Evolutionary conservation across 2,888 invertebrate species (phyloP).

Genomic region (Mesochorus sp.): DNA sequence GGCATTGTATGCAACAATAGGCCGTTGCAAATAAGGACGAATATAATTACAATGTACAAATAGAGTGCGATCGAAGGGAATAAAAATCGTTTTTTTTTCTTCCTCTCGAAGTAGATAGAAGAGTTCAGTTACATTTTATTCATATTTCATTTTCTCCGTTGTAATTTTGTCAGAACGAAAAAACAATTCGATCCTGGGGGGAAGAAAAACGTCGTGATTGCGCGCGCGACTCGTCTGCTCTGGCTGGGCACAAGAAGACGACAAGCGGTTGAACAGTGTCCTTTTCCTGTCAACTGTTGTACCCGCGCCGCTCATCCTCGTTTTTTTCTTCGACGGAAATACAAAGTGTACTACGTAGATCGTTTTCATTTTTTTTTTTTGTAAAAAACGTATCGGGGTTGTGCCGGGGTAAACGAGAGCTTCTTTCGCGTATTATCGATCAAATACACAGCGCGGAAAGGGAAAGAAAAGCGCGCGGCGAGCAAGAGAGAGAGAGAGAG

Average conservation of each 20-base stretch:
- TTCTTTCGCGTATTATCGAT: slow-evolving; percentile 74
- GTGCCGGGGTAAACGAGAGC: slow-evolving; percentile 65
- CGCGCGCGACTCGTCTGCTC: slow-evolving; percentile 53
- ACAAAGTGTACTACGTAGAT: too few species aligned
- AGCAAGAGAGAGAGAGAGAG: neutral
- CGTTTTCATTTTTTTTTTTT: slow-evolving; percentile 1
- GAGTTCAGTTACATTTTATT: neutral
- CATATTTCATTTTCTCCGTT: neutral
- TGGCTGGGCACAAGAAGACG: too few species aligned
- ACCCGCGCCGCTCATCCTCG: neutral
- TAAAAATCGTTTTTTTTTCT: neutral
- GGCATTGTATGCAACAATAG: neutral
- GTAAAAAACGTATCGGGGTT: slow-evolving; percentile 58
- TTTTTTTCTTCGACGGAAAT: too few species aligned
- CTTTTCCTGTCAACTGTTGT: slow-evolving; percentile 34
- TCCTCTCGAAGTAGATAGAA: too few species aligned
- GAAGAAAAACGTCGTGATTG: slow-evolving; percentile 48
- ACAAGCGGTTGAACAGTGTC: too few species aligned
- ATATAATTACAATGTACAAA: neutral
- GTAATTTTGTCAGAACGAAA: neutral
- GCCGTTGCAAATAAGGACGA: neutral
- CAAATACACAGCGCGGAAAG: slow-evolving; percentile 68
- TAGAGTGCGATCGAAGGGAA: neutral
- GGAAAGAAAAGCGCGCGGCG: slow-evolving; percentile 9
- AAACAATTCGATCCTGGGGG: neutral